Evolutionary conservation across 2,888 invertebrate genomes (phyloP), one percentile per base, ranked within the genome.

Genomic region (Oscheius sp.): DNA sequence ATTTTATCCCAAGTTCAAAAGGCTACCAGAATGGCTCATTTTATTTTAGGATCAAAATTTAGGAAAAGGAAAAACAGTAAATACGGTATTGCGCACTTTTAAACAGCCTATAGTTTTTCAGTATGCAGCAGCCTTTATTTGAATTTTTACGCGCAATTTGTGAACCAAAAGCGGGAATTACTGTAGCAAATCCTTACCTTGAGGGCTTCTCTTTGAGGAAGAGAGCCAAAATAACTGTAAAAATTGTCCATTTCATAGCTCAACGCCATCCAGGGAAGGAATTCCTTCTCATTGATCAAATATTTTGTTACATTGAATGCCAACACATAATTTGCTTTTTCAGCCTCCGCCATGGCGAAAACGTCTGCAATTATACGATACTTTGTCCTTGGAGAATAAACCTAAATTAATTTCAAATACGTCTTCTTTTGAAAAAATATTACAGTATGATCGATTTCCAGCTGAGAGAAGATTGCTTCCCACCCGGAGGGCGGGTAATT

Each of bases 401-500:
- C 57, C 73, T 76, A 63, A 74, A 48, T 15, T n/a, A 12, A 15
- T 10, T 15, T 25, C 10, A 42, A n/a, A n/a, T n/a, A n/a, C n/a
- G 20, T 53, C 10, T 20, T 53, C 15, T 53, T 53, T 12, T 31
- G 2, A 25, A 27, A 10, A 4, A 55, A n/a, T n/a, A 25, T n/a
- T 61, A 42, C 31, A 12, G 20, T n/a, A 29, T 25, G 23, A 12
- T 61, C 45, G 1, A 42, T 23, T 3, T 72, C 65, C 45, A 85
- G 69, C 55, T 75, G 74, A 6, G 72, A 58, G 48, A 73, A 70
- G 39, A 85, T 84, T 55, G 69, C 67, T 45, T 79, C 73, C 80
- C 82, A 79, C 39, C 74, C 71, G 3, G 71, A 52, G 15, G 67
- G 67, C 12, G 80, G 73, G 66, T 86, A 86, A 46, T 83, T 83